A percentile compares a stretch with the other conserved stretches of the same genome.
Evolutionary conservation across 2,888 invertebrate genomes (phyloP).

Genomic region (Odontothrips loti): DNA sequence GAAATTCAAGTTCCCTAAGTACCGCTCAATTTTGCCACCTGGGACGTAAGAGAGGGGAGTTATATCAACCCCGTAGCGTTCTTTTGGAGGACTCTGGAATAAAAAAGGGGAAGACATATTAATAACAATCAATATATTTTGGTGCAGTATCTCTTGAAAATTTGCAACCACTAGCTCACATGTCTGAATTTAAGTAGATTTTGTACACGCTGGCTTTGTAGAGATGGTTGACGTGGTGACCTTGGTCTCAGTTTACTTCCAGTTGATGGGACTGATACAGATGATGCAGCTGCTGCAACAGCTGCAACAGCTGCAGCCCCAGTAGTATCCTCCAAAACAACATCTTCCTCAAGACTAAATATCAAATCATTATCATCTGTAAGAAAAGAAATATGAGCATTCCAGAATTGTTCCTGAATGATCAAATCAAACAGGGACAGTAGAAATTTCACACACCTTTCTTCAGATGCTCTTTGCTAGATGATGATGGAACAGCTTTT

Average conservation of each 20-base stretch:
- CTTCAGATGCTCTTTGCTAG: slow-evolving; percentile 45
- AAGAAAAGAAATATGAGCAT: slow-evolving; percentile 33
- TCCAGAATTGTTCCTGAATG: neutral
- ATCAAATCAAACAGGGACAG: neutral
- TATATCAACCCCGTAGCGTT: slow-evolving; percentile 66
- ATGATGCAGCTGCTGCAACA: slow-evolving; percentile 33
- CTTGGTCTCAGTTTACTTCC: slow-evolving; percentile 52
- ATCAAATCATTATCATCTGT: slow-evolving; percentile 71
- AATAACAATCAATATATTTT: slow-evolving; percentile 29
- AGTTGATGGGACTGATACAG: slow-evolving; percentile 42
- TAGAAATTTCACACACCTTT: slow-evolving; percentile 34
- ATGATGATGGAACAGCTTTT: slow-evolving; percentile 44
- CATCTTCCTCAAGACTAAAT: slow-evolving; percentile 78
- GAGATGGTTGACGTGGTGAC: slow-evolving; percentile 51
- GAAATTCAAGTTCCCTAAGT: slow-evolving; percentile 86
- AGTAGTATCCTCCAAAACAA: slow-evolving; percentile 43
- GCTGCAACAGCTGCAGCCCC: slow-evolving; percentile 39
- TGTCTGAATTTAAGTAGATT: neutral
- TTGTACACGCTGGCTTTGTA: neutral
- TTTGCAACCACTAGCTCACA: slow-evolving; percentile 33
- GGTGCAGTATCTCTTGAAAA: slow-evolving; percentile 24
- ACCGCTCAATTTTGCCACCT: slow-evolving; percentile 70
- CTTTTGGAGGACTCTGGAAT: slow-evolving; percentile 45
- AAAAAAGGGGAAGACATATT: slow-evolving; percentile 33
- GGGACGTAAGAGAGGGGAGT: slow-evolving; percentile 76